Conservation (phyloP, 2,888 invertebrate species). For the Fragum fragum region DNA sequence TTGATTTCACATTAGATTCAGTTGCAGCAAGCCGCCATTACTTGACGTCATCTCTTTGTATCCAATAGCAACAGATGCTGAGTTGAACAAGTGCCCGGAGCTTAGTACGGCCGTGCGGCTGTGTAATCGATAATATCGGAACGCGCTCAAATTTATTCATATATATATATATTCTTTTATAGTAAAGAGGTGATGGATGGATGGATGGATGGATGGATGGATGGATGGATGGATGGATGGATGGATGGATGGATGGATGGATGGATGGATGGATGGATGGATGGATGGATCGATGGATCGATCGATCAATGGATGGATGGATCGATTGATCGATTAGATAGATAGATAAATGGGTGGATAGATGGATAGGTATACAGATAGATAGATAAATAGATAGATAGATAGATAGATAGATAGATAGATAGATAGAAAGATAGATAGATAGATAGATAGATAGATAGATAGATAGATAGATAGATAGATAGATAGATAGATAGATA, state of each 20-base stretch:
- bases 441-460: neutral
- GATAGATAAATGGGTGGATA: neutral
- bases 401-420: neutral
- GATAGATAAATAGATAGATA: neutral
- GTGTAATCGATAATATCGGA: too few species aligned
- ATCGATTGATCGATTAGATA: neutral
- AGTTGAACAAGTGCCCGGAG: conserved; percentile 21
- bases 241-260: too few species aligned
- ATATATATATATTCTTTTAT: too few species aligned
- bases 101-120: too few species aligned
- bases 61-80: conserved; percentile 66
- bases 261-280: neutral
- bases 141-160: too few species aligned
- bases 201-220: conserved; percentile 1
- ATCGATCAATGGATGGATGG: neutral
- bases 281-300: neutral
- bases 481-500: neutral
- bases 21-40: conserved; percentile 35
- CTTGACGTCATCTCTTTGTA: conserved; percentile 62
- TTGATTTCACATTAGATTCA: conserved; percentile 1
- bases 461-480: neutral
- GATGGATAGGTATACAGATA: neutral
- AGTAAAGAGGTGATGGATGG: too few species aligned
- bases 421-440: neutral
- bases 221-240: conserved; percentile 1